Percentiles rank a stretch among this genome's conserved stretches.
Evolutionary conservation across 2,888 invertebrate species (phyloP).

Genomic region (Podotricha telesiphe): DNA sequence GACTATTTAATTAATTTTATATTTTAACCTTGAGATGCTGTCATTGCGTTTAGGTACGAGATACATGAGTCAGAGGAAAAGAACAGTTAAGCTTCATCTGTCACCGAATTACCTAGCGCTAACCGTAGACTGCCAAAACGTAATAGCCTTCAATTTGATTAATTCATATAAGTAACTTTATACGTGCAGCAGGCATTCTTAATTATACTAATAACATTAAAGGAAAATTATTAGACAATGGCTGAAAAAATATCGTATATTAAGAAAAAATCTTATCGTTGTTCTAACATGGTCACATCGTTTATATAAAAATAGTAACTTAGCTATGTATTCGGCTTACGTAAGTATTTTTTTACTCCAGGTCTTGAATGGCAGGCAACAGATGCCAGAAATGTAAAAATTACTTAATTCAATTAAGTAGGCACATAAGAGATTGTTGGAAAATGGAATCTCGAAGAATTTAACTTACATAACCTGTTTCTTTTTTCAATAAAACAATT

Average conservation of each 20-base stretch:
- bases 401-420: slow-evolving; percentile 10
- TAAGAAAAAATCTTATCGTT: background rate
- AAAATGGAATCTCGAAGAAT: slow-evolving; percentile 6
- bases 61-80: slow-evolving; percentile 70
- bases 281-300: background rate
- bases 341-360: background rate
- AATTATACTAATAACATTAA: background rate
- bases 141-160: slow-evolving; percentile 42
- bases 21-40: slow-evolving; percentile 60
- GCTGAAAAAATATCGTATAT: too few relatives aligned
- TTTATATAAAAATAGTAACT: background rate
- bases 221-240: background rate
- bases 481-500: background rate
- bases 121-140: slow-evolving; percentile 41
- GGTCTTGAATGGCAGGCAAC: background rate
- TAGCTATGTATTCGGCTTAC: background rate
- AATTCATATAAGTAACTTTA: slow-evolving; percentile 28
- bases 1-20: background rate
- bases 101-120: slow-evolving; percentile 58
- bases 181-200: background rate
- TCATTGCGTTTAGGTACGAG: slow-evolving; percentile 55
- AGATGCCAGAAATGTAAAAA: background rate
- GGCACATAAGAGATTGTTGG: background rate
- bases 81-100: slow-evolving; percentile 67
- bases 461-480: background rate